phyloP scores from a whole-genome alignment of 1,140 invertebrate species.

The Neotoxoptera formosana region DNA sequence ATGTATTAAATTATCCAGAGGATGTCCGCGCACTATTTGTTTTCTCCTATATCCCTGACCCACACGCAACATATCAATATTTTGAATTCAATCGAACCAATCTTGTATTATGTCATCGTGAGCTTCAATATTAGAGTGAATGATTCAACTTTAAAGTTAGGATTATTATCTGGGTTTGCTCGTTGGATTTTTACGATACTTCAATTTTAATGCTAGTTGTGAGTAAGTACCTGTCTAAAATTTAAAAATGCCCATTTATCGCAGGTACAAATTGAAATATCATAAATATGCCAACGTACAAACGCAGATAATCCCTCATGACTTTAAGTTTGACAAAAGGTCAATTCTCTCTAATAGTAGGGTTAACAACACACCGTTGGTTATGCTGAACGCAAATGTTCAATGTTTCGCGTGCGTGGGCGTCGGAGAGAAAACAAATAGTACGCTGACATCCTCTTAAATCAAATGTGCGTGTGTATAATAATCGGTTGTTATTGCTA shows the following conservation, averaged over 20 bases:
- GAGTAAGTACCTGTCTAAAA: not conserved
- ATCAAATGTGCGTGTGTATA: not conserved
- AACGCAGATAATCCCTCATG: not conserved
- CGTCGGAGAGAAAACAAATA: not conserved
- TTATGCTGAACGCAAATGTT: not conserved
- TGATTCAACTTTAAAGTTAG: not conserved
- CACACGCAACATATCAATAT: not conserved
- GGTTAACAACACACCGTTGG: not conserved
- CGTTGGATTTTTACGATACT: not conserved
- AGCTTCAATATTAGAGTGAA: not conserved
- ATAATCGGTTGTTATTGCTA: constrained; percentile 1
- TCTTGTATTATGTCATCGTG: not conserved
- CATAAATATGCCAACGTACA: not conserved
- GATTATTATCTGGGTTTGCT: not conserved
- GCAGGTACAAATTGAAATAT: not conserved
- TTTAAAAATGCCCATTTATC: not conserved
- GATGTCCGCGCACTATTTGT: not conserved
- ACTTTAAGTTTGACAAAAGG: not conserved
- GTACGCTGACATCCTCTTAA: not conserved
- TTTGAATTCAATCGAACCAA: not conserved
- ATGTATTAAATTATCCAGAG: not conserved
- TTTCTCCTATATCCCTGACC: not conserved
- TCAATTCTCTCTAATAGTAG: not conserved
- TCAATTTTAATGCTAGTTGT: not conserved
- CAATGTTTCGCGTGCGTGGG: not conserved